Conservation (phyloP, 2,113 vertebrate species). For the Fukomys damarensis region DNA sequence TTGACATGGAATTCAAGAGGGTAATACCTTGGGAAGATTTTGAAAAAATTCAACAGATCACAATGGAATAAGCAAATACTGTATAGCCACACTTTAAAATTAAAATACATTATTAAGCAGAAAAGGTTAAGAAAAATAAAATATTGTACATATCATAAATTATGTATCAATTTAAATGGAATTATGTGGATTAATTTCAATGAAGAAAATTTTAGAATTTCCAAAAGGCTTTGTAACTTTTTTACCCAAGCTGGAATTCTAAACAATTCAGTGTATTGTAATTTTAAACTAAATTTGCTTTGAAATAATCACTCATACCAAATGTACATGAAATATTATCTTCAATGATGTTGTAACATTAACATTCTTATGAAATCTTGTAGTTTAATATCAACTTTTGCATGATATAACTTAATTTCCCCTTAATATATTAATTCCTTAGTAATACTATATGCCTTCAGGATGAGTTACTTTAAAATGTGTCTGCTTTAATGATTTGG, state of each 20-base stretch:
- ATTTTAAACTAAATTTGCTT: neutral
- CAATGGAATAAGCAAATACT: neutral
- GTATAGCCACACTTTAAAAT: neutral
- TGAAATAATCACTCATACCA: neutral
- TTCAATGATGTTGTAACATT: neutral
- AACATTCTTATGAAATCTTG: neutral
- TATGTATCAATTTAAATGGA: neutral
- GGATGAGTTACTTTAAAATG: neutral
- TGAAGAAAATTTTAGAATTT: neutral
- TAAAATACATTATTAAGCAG: neutral
- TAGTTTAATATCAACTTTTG: neutral
- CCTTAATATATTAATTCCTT: neutral
- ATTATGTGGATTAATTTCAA: neutral
- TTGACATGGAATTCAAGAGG: neutral
- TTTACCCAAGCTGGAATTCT: neutral
- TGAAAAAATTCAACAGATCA: neutral
- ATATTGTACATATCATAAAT: neutral
- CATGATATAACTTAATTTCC: neutral
- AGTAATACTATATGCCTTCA: neutral
- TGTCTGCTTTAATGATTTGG: conserved; percentile 43
- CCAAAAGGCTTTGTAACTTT: neutral
- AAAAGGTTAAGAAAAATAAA: neutral
- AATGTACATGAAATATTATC: neutral
- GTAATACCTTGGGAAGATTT: conserved; percentile 36
- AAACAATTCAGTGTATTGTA: neutral